Base-by-base conservation (phyloP, 30 jellyfish, hydroid and myxozoan species). In the Hydra vulgaris region DNA sequence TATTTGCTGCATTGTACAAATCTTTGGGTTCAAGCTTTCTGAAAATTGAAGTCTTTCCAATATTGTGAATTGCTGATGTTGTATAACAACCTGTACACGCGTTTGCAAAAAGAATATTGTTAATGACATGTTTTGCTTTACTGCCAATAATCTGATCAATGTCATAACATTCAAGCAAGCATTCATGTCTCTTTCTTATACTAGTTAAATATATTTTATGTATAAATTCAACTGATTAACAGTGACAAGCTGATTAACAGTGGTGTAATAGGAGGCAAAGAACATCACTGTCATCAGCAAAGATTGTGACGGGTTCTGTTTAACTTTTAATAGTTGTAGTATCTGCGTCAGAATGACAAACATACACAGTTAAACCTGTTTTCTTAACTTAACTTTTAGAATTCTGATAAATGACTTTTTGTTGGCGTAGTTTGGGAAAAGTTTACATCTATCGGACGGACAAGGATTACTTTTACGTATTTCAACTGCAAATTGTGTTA, bases 261-360 rank as follows among this genome's bases (percentile, higher is more conserved):
- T 56, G 71, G 71, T 56, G 71, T 56, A 56, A 56, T 56, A 56
- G 71, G 18, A 56, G 71, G n/a, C 71, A 56, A 15, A 56, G 71
- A n/a, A n/a, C n/a, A n/a, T 56, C 71, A n/a, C 18, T 56, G 71
- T 56, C 71, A 56, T 56, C 71, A 15, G 71, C 71, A 56, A 56
- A 56, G n/a, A 56, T n/a, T 56, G 71, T 56, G 71, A 56, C 71
- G 71, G 71, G n/a, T n/a, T n/a, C 71, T 56, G 71, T 56, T 56
- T 56, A 17, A 56, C 18, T n/a, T n/a, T n/a, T n/a, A n/a, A n/a
- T n/a, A n/a, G n/a, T n/a, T n/a, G n/a, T n/a, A n/a, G n/a, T n/a
- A n/a, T n/a, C n/a, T n/a, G n/a, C n/a, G n/a, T n/a, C n/a, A n/a
- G n/a, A n/a, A n/a, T n/a, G n/a, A n/a, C n/a, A n/a, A n/a, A n/a